A percentile compares a stretch with the other conserved stretches of the same genome.
Evolutionary conservation across 2,113 vertebrate species (phyloP).

Genomic region (Boleophthalmus pectinirostris): DNA sequence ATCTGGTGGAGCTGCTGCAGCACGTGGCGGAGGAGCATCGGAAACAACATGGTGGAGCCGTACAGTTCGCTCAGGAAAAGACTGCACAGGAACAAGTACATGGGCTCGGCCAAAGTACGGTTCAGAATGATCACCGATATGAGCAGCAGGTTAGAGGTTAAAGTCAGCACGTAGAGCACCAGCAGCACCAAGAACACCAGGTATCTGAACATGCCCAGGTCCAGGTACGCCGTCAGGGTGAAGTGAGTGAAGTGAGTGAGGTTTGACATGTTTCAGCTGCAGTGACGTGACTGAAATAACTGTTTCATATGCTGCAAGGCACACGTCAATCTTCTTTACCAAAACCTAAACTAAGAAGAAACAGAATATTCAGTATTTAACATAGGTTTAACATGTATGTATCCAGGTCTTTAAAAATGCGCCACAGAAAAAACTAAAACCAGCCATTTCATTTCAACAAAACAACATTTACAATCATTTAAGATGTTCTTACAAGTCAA

Average conservation of each 20-base stretch:
- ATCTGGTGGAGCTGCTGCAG: background rate
- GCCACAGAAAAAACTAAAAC: background rate
- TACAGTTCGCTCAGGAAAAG: background rate
- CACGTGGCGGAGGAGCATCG: conserved; percentile 2
- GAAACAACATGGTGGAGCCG: conserved; percentile 1
- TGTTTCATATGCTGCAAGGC: background rate
- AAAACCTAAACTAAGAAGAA: too few relatives aligned
- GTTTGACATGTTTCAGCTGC: background rate
- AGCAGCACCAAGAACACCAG: conserved; percentile 1
- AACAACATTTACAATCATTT: background rate
- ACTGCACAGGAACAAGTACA: conserved; percentile 6
- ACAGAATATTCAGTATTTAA: too few relatives aligned
- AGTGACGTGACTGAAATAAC: background rate
- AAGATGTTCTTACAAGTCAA: background rate
- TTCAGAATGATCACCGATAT: background rate
- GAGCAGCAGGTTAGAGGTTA: background rate
- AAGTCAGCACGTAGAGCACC: background rate
- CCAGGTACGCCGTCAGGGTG: background rate
- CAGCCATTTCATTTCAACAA: background rate
- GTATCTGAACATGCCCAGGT: background rate
- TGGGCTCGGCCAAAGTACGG: background rate
- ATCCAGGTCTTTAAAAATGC: too few relatives aligned
- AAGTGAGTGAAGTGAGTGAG: background rate
- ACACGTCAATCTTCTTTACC: background rate
- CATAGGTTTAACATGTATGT: too few relatives aligned